Evolutionary conservation across 2,888 invertebrate species (phyloP), one percentile per base, ranked within the genome.

Genomic region (Leucophora obtusa): DNA sequence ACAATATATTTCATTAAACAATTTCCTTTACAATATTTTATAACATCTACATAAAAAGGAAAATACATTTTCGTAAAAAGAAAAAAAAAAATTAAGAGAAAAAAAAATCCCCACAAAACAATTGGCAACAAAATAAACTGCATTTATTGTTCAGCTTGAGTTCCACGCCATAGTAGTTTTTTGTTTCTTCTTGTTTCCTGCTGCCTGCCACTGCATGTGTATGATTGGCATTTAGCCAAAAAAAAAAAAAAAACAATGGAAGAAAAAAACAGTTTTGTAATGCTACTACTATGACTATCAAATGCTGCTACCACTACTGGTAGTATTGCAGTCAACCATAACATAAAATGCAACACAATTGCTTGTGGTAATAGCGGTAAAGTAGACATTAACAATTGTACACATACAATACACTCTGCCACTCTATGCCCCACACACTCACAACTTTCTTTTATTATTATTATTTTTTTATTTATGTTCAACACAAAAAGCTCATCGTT

Each of bases 161-260:
- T 71, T 69, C 10, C 47, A 43, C 62, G 50, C 17, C 54, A 65
- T 65, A 56, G 56, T 43, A 14, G 9, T 43, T 35, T 51, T 59
- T 65, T 38, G 43, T n/a, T n/a, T 33, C 33, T 56, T 28, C n/a
- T 28, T 56, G 56, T 47, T 65, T 65, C 8, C 53, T 63, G 43
- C 18, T 43, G 21, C 51, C 51, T 15, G 58, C 38, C 50, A 33
- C 18, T 54, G 43, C 38, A 58, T 60, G n/a, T 60, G 43, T 60
- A 60, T 73, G 80, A 77, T 81, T 81, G 80, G 80, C 80, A 73
- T 43, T 28, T 81, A 59, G 80, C 80, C 80, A 81, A 81, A 81
- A 80, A 77, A 53, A 63, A 15, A 14, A 11, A 68, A 38, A n/a
- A 15, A 51, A 50, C 35, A 24, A 24, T n/a, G n/a, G n/a, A n/a